Evolutionary conservation across 2,113 vertebrate genomes (phyloP), one percentile per base, ranked within the genome.

Genomic region (Pionites leucogaster): DNA sequence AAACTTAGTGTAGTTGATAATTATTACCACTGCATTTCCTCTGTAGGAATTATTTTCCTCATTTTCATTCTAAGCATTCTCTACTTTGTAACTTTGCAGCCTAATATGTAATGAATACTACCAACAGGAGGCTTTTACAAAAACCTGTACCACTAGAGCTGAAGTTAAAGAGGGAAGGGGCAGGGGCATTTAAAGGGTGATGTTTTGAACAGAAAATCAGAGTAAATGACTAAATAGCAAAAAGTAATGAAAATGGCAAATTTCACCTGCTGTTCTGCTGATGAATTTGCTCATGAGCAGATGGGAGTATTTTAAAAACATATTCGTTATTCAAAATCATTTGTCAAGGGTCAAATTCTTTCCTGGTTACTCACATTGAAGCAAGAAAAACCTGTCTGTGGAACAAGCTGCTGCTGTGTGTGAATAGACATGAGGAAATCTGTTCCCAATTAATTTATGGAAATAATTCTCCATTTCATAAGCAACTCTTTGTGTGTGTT

Each of bases 391-490:
- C 28, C 62, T 94, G 31, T 69, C 83, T 92, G n/a, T 70, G 78
- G 77, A 92, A 69, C 81, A 96, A 92, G 74, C 86, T 95, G 89
- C 91, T 96, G 92, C 82, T 94, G 39, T 84, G 67, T 82, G 77
- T 88, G 88, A 81, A 88, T 72, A 91, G 89, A 78, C 0, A 0
- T 49, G 77, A 86, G 37, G 86, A 95, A 95, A 96, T 94, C 92
- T 97, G 92, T 86, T 94, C 77, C 78, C 9, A 96, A 91, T 96
- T 96, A 96, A 94, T 96, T 96, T 87, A 93, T 96, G 93, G 88
- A 87, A 94, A 92, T 93, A 93, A 95, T 91, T 89, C 67, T 95
- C 59, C 41, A 67, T 96, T 94, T 92, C 44, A 82, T 89, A 91
- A 92, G 41, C 44, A 67, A 76, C 63, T 91, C 57, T 69, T 46